Percentiles rank a stretch among this genome's conserved stretches.
These are phyloP conservation scores for Adelges cooleyi DNA, from an alignment of 1,140 invertebrate species.

Conservation along the genomic window DNA sequence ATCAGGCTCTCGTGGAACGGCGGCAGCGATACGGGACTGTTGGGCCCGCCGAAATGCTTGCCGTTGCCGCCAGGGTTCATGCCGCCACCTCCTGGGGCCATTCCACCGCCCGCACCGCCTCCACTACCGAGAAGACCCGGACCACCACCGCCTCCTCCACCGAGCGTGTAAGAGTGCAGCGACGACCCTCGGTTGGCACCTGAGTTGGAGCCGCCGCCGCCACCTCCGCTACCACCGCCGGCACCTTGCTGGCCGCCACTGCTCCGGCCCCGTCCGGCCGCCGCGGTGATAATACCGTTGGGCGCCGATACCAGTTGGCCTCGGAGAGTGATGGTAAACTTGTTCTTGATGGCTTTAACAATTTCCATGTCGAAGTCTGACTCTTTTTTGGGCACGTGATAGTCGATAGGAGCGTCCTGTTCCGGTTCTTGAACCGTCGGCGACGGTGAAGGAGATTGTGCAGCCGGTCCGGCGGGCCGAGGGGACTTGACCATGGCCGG, in stretches of 20 bases:
- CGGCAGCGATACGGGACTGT: conserved; percentile 66
- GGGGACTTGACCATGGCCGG: conserved; percentile 32
- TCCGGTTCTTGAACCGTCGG: conserved; percentile 41
- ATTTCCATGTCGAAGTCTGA: conserved; percentile 41
- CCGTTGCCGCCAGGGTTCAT: conserved; percentile 51
- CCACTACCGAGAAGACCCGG: conserved; percentile 38
- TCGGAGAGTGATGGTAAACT: conserved; percentile 37
- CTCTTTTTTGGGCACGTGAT: conserved; percentile 67
- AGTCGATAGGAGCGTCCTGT: conserved; percentile 76
- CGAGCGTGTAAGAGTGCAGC: conserved; percentile 36
- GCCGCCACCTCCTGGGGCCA: conserved; percentile 43
- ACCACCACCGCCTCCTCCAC: conserved; percentile 41
- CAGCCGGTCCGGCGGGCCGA: conserved; percentile 36
- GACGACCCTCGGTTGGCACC: conserved; percentile 43
- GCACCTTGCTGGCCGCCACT: conserved; percentile 42
- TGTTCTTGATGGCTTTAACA: conserved; percentile 37
- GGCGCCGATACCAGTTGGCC: conserved; percentile 59
- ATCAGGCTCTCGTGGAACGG: conserved; percentile 76
- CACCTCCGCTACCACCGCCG: conserved; percentile 34
- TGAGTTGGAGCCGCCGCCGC: conserved; percentile 51
- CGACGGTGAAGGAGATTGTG: conserved; percentile 35
- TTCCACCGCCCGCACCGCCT: conserved; percentile 40
- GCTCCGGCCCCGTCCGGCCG: conserved; percentile 61
- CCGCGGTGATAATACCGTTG: conserved; percentile 42
- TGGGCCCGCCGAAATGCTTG: conserved; percentile 66